phyloP scores from a whole-genome alignment of 2,888 invertebrate genomes.

The Epistrophella euchroma region DNA sequence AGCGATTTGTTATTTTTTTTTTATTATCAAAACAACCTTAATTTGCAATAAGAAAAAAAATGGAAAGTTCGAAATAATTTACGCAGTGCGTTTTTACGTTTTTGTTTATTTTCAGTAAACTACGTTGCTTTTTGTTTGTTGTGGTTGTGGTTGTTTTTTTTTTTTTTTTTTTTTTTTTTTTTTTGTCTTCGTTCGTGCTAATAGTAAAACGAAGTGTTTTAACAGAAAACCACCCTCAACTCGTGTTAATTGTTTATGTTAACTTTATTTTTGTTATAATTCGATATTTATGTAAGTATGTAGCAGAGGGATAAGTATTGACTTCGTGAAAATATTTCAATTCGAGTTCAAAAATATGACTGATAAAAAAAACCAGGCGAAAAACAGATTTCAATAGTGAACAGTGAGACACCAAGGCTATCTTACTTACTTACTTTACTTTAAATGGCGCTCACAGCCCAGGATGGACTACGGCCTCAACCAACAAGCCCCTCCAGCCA shows the following conservation, averaged over 20 bases:
- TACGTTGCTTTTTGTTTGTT: slow-evolving; percentile 32
- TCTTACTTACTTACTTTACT: no score
- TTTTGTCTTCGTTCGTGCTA: slow-evolving; percentile 32
- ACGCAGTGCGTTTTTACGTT: slow-evolving; percentile 52
- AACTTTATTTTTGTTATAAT: not conserved
- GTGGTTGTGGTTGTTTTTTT: slow-evolving; percentile 5
- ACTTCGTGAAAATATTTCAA: not conserved
- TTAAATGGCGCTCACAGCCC: no score
- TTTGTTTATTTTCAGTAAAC: slow-evolving; percentile 50
- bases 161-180: no score
- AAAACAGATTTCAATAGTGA: no score
- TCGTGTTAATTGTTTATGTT: slow-evolving; percentile 51
- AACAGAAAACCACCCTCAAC: slow-evolving; percentile 29
- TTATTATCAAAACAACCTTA: slow-evolving; percentile 57
- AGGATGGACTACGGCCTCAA: no score
- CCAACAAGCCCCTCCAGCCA: no score
- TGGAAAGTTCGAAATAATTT: slow-evolving; percentile 62
- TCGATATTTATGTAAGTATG: not conserved
- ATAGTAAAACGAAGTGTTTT: slow-evolving; percentile 13
- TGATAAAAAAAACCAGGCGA: not conserved
- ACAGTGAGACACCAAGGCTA: no score
- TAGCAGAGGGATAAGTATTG: not conserved
- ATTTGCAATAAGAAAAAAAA: slow-evolving; percentile 44
- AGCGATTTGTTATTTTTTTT: slow-evolving; percentile 14
- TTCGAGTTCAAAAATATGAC: not conserved